A percentile compares a stretch with the other conserved stretches of the same genome.
These are phyloP conservation scores for Empidonax traillii DNA, from an alignment of 2,113 vertebrate genomes.

Conservation along the genomic window DNA sequence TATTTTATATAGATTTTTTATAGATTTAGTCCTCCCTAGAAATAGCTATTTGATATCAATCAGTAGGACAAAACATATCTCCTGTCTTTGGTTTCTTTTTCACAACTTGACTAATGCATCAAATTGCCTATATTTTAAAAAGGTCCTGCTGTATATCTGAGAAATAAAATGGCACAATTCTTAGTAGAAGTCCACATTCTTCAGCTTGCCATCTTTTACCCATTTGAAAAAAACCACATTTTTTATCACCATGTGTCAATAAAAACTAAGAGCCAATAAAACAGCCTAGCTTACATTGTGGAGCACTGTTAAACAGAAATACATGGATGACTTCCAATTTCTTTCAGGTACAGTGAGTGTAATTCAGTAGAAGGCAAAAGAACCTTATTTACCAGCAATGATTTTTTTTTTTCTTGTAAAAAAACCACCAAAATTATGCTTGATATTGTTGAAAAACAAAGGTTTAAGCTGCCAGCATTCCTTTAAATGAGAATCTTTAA, in stretches of 20 bases:
- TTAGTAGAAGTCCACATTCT: not conserved
- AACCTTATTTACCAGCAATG: not conserved
- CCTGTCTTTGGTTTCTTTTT: conserved; percentile 3
- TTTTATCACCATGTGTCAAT: conserved; percentile 32
- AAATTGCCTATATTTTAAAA: conserved; percentile 27
- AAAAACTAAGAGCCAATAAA: conserved; percentile 57
- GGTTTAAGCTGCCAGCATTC: not conserved
- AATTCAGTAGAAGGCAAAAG: conserved; percentile 14
- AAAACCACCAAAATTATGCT: not conserved
- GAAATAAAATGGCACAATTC: not conserved
- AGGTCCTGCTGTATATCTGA: not conserved
- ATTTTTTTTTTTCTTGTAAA: not conserved
- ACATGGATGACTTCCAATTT: not conserved
- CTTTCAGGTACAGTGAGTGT: not conserved
- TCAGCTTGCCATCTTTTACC: not conserved
- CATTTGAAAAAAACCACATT: conserved; percentile 27
- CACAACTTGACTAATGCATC: not conserved
- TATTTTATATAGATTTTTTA: not conserved
- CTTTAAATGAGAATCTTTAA: not conserved
- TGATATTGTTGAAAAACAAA: not conserved
- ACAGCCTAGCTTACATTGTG: not conserved
- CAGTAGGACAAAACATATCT: not conserved
- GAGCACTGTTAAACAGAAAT: conserved; percentile 16
- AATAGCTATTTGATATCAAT: conserved; percentile 13
- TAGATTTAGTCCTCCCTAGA: not conserved